Conservation (phyloP, 2,888 invertebrate species). For the Macrosoma leucophasiata region DNA sequence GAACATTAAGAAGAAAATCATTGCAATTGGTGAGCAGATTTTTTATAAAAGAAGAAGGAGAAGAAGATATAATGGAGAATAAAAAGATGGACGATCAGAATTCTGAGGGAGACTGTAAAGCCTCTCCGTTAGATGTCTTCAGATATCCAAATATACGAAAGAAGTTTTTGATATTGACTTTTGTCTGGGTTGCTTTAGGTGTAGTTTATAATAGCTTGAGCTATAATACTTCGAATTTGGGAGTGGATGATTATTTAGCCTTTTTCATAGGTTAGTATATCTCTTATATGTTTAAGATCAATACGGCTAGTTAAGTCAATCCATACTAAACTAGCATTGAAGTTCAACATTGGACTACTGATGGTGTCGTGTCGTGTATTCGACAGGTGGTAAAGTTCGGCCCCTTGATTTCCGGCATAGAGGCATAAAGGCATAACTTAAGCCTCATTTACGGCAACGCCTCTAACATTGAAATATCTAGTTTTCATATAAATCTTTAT, state of each 20-base stretch:
- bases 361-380: too few relatives aligned
- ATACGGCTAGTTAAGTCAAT: too few relatives aligned
- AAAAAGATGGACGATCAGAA: slow-evolving; percentile 61
- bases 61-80: slow-evolving; percentile 47
- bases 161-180: slow-evolving; percentile 79
- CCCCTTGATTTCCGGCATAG: too few relatives aligned
- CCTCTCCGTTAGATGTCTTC: slow-evolving; percentile 78
- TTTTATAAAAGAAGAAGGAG: slow-evolving; percentile 43
- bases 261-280: slow-evolving; percentile 77
- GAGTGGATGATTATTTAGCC: slow-evolving; percentile 80
- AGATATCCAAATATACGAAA: slow-evolving; percentile 79
- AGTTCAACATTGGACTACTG: too few relatives aligned
- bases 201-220: slow-evolving; percentile 81
- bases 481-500: slow-evolving; percentile 5
- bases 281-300: too few relatives aligned
- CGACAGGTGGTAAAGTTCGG: too few relatives aligned
- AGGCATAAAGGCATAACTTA: too few relatives aligned
- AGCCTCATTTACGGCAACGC: too few relatives aligned
- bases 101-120: slow-evolving; percentile 67
- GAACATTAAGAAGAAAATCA: slow-evolving; percentile 53
- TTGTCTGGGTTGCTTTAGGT: slow-evolving; percentile 81
- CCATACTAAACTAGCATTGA: too few relatives aligned
- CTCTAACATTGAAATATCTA: too few relatives aligned
- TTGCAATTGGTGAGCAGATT: slow-evolving; percentile 51
- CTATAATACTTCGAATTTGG: slow-evolving; percentile 80